Evolutionary conservation across 2,113 vertebrate genomes (phyloP), one percentile per base, ranked within the genome.

Genomic region (Misgurnus mizolepis): DNA sequence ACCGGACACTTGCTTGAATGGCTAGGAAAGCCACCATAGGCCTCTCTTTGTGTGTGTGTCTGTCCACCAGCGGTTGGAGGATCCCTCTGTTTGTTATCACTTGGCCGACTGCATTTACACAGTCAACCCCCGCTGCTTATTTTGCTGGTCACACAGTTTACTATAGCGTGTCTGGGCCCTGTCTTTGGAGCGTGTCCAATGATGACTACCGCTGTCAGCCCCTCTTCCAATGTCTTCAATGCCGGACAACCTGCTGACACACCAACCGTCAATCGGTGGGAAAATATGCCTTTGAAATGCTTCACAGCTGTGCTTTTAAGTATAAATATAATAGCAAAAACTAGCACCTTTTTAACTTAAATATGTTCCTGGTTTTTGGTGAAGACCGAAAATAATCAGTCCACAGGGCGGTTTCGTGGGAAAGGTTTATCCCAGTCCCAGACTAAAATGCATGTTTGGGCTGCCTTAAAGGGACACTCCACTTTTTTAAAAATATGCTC

Each of bases 101-200:
- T 85, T 60, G 45, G 58, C 86, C 78, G 82, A 41, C 76, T 79
- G 67, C 62, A 65, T 88, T 90, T 86, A 87, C 86, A 84, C 73
- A 81, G 80, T 80, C 78, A 78, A 82, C 81, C 84, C 85, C 60
- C 15, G 64, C 22, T 89, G 90, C 85, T 89, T 89, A 88, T 91
- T 92, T 87, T 90, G 81, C 80, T 81, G 84, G 85, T 81, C 18
- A 41, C 75, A 76, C 55, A 50, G 83, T 89, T 90, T 87, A 85
- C 85, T 83, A 77, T 27, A 81, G 84, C 79, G 82, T 61, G 50
- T 80, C 85, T 85, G 76, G 17, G 53, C 84, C 73, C 68, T 80
- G 81, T 80, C 80, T 77, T 76, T 87, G 82, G 86, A 86, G 50
- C 0, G 60, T 53, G 68, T 73, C 88, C 86, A 86, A 15, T 41